These are phyloP conservation scores for Phrynocephalus versicolor DNA, from an alignment of 2,113 vertebrate genomes.

Conservation along the genomic window DNA sequence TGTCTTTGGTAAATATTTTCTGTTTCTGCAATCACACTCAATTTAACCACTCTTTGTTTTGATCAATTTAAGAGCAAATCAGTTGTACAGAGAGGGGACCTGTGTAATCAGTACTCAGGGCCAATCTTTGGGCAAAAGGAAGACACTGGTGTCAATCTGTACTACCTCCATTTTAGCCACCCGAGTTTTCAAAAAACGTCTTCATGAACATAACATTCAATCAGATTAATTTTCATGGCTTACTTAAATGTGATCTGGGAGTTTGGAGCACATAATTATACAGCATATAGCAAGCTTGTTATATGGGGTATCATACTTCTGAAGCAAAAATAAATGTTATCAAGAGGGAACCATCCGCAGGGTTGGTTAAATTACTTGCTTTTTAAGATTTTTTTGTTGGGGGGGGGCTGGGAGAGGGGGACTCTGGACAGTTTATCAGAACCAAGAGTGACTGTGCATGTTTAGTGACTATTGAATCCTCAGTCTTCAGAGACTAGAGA, in stretches of 20 bases:
- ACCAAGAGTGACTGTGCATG: neutral
- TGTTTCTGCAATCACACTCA: neutral
- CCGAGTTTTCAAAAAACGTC: neutral
- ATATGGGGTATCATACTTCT: neutral
- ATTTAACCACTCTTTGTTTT: slow-evolving; percentile 16
- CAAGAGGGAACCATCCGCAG: neutral
- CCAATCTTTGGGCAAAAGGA: neutral
- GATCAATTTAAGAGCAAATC: neutral
- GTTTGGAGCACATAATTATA: neutral
- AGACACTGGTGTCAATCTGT: neutral
- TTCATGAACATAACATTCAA: neutral
- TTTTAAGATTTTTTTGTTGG: neutral
- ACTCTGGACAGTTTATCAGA: too few species aligned
- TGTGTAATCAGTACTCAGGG: slow-evolving; percentile 16
- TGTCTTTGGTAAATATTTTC: neutral
- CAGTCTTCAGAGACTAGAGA: neutral
- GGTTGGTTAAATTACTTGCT: neutral
- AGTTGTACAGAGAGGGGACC: neutral
- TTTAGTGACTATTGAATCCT: neutral
- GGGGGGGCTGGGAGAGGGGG: neutral
- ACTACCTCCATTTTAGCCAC: neutral
- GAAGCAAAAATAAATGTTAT: neutral
- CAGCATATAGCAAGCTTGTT: neutral
- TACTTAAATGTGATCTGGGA: neutral
- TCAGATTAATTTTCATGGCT: neutral